These are phyloP conservation scores for Trogon surrucura DNA, from an alignment of 2,113 vertebrate genomes.

Conservation along the genomic window DNA sequence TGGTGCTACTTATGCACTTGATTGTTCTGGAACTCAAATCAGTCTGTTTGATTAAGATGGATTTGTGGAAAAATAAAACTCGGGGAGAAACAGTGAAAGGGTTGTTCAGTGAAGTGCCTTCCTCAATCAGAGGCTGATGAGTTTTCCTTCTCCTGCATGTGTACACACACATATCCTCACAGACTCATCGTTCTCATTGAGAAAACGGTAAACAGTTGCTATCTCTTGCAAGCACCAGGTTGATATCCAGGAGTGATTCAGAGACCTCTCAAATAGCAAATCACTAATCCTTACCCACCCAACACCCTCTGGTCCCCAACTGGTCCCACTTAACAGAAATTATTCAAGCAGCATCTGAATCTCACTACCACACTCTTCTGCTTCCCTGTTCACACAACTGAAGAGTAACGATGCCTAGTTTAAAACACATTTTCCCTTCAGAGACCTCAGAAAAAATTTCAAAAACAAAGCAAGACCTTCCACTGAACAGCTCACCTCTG, in stretches of 20 bases:
- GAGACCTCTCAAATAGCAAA: not conserved
- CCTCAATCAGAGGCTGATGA: not conserved
- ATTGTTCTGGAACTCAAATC: not conserved
- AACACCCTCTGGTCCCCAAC: not conserved
- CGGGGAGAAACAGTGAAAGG: not conserved
- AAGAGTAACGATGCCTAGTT: not conserved
- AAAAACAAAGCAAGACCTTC: not conserved
- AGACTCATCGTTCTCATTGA: not conserved
- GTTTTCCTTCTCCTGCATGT: not conserved
- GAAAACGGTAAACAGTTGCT: not conserved
- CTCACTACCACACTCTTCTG: not conserved
- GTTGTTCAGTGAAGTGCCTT: not conserved
- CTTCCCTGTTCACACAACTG: not conserved
- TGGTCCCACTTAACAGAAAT: not conserved
- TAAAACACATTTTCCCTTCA: not conserved
- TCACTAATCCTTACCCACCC: not conserved
- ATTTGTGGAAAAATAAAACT: not conserved
- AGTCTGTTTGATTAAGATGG: not conserved
- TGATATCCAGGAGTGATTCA: conserved; percentile 25
- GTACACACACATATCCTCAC: not conserved
- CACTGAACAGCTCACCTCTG: not conserved
- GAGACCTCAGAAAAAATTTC: not conserved
- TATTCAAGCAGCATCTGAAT: not conserved
- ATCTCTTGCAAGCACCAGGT: not conserved
- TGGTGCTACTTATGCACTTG: not conserved